These are phyloP conservation scores for Chlamydotis undulata DNA, from an alignment of 2,113 vertebrate species.

Conservation along the genomic window DNA sequence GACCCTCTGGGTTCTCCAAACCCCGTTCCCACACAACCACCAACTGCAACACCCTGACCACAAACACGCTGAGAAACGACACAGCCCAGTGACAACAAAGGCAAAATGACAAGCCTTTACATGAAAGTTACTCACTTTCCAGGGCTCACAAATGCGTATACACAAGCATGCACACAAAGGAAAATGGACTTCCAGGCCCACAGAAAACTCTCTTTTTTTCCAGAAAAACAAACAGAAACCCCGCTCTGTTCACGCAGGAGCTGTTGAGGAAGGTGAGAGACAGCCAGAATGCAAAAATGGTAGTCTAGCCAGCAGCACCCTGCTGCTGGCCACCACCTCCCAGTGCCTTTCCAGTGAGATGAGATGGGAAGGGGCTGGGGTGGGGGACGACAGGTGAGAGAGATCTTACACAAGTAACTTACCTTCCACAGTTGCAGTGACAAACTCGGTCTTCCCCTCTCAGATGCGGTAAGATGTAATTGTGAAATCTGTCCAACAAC, in stretches of 20 bases:
- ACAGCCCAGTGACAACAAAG: accelerated
- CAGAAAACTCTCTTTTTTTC: slow-evolving; percentile 42
- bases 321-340: not conserved
- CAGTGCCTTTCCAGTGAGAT: accelerated
- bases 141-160: not conserved
- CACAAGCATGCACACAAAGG: not conserved
- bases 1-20: not conserved
- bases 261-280: slow-evolving; percentile 28
- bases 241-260: not conserved
- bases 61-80: not conserved
- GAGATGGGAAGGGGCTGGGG: not conserved
- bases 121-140: slow-evolving; percentile 15
- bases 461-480: slow-evolving; percentile 99
- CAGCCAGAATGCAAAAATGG: slow-evolving; percentile 14
- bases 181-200: not conserved
- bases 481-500: slow-evolving; percentile 99
- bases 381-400: not conserved
- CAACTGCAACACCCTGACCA: not conserved
- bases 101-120: not conserved
- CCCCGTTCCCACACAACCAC: not conserved
- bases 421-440: slow-evolving; percentile 99
- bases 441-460: slow-evolving; percentile 98
- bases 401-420: slow-evolving; percentile 56
- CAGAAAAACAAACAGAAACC: not conserved
- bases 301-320: not conserved